phyloP scores from a whole-genome alignment of 2,113 vertebrate genomes.

The Seriola dumerili region DNA sequence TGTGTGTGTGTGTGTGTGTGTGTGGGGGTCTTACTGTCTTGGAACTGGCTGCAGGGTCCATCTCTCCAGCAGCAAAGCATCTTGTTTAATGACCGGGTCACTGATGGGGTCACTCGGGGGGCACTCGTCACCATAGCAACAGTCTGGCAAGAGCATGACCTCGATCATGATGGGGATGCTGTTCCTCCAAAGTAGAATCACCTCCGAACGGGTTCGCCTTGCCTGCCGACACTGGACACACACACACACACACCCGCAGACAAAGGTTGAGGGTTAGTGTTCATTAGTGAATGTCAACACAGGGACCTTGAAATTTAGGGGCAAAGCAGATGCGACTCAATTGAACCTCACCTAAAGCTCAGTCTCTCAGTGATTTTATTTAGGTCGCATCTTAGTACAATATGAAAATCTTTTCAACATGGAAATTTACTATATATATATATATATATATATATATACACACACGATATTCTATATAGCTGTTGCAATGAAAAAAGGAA shows the following conservation, averaged over 20 bases:
- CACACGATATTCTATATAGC: background rate
- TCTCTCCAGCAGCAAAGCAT: slow-evolving; percentile 94
- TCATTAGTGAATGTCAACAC: slow-evolving; percentile 46
- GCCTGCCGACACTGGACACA: slow-evolving; percentile 93
- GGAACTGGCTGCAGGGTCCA: slow-evolving; percentile 97
- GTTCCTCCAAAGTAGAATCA: slow-evolving; percentile 95
- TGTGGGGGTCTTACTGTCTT: slow-evolving; percentile 88
- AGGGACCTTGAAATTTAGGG: background rate
- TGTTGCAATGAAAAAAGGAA: background rate
- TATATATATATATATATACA: too few species aligned
- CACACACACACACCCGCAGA: slow-evolving; percentile 18
- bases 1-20: background rate
- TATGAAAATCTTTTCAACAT: background rate
- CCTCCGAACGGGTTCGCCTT: slow-evolving; percentile 93
- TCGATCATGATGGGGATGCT: slow-evolving; percentile 99
- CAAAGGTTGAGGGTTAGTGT: slow-evolving; percentile 57
- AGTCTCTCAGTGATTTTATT: slow-evolving; percentile 3
- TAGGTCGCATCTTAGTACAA: background rate
- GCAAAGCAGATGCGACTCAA: slow-evolving; percentile 32
- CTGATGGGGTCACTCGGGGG: slow-evolving; percentile 92
- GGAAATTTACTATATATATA: too few species aligned
- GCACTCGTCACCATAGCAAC: slow-evolving; percentile 97
- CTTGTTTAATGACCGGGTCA: slow-evolving; percentile 97
- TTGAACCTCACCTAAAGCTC: background rate
- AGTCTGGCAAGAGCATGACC: slow-evolving; percentile 98